Base-by-base conservation (phyloP, 1,140 invertebrate genomes). In the Drosophila auraria region DNA sequence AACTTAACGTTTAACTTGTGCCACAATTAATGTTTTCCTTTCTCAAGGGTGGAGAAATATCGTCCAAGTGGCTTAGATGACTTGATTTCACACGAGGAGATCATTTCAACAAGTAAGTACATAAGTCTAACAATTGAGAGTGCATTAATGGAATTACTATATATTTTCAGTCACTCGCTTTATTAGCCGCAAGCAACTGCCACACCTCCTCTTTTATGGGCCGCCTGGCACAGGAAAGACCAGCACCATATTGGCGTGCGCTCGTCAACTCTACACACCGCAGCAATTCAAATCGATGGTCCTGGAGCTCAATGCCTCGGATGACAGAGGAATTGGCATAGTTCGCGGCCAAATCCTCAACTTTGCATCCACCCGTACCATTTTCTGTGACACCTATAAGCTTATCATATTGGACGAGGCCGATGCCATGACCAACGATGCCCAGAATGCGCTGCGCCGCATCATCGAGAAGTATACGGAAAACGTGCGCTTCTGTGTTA, bases 351-450 rank as follows among this genome's bases (percentile, higher is more conserved):
- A 98, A 93, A 98, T 99, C 79, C 94, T 99, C n/a, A 99, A 96
- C 93, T 99, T 99, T 96, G 99, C 99, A 1, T 98, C 97, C 72
- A 99, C 98, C n/a, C 96, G 97, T 91, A 98, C 98, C 9, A 97
- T 99, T 83, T 99, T 99, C 91, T 98, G 96, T 93, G 96, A 96
- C 60, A 97, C 97, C 1, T 98, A 98, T 78, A 99, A 99, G 93
- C 94, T 99, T 14, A 98, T 99, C 49, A 99, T 99, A 80, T 93
- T 99, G 12, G 99, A 99, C 95, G 99, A 99, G 95, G 99, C 99
- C 11, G 99, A 99, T 95, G 98, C 99, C 3, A 99, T 99, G 99
- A 99, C 99, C 4, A 97, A 98, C 93, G 99, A 99, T 96, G 99
- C 99, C 5, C 99, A 99, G 93, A 99, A 99, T 96, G 99, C 99